Evolutionary conservation across 2,888 invertebrate genomes (phyloP).

Genomic region (Coenonympha arcania): DNA sequence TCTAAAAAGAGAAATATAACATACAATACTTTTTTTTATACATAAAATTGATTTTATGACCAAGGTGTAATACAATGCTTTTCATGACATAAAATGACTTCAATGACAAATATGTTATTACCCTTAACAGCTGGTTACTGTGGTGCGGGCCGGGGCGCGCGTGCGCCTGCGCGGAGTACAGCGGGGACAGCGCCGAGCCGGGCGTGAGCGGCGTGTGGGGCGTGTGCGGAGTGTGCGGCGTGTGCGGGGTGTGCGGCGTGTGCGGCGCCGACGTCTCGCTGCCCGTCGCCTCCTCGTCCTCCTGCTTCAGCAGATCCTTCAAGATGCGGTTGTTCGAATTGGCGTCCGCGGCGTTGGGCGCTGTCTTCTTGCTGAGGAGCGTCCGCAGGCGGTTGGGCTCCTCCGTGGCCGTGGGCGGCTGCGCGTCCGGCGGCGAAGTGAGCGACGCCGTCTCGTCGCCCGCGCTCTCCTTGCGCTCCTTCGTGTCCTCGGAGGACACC

Average conservation of each 20-base stretch:
- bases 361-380: slow-evolving; percentile 73
- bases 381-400: slow-evolving; percentile 75
- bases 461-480: slow-evolving; percentile 63
- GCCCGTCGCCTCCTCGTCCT: slow-evolving; percentile 61
- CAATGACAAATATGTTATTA: slow-evolving; percentile 26
- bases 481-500: slow-evolving; percentile 67
- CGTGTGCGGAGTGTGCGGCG: slow-evolving; percentile 48
- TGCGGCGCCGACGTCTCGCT: slow-evolving; percentile 63
- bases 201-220: slow-evolving; percentile 49
- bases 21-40: neutral
- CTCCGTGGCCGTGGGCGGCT: slow-evolving; percentile 50
- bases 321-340: slow-evolving; percentile 58
- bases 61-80: too few relatives aligned
- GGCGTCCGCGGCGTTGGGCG: slow-evolving; percentile 47
- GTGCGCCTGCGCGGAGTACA: slow-evolving; percentile 37
- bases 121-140: slow-evolving; percentile 45
- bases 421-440: slow-evolving; percentile 46
- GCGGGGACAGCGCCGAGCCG: slow-evolving; percentile 29
- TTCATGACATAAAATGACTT: slow-evolving; percentile 3
- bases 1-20: slow-evolving; percentile 58
- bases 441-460: slow-evolving; percentile 44
- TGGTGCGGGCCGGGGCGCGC: slow-evolving; percentile 31
- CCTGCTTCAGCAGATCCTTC: slow-evolving; percentile 62
- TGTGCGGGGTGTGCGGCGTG: slow-evolving; percentile 54
- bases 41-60: too few relatives aligned